phyloP scores from a whole-genome alignment of 1,140 invertebrate species.

The Drosophila ficusphila region DNA sequence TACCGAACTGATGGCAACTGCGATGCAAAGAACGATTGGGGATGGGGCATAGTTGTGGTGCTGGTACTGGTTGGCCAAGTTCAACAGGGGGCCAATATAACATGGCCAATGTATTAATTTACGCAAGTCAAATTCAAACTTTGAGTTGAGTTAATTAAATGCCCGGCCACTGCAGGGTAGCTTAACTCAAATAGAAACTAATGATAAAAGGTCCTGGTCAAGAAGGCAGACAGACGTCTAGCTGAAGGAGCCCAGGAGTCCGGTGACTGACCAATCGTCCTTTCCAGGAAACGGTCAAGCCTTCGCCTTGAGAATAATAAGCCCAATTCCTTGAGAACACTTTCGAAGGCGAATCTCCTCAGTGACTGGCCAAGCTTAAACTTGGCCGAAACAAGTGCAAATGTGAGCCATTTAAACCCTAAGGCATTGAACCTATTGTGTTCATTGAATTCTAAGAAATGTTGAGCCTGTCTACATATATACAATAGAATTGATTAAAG shows the following conservation, averaged over 20 bases:
- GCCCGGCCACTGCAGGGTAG: slow-evolving; percentile 25
- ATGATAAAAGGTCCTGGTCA: slow-evolving; percentile 32
- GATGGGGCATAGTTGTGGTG: slow-evolving; percentile 60
- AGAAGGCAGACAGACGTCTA: slow-evolving; percentile 9
- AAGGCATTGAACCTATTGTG: slow-evolving; percentile 13
- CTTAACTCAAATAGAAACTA: slow-evolving; percentile 68
- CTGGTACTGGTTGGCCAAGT: slow-evolving; percentile 20
- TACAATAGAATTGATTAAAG: slow-evolving; percentile 6
- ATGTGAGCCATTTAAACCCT: slow-evolving; percentile 19
- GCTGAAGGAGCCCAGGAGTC: neutral
- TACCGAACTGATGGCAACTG: slow-evolving; percentile 13
- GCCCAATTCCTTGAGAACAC: slow-evolving; percentile 28
- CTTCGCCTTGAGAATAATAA: slow-evolving; percentile 18
- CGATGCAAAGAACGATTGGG: neutral
- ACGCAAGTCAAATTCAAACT: slow-evolving; percentile 54
- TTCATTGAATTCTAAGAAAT: slow-evolving; percentile 17
- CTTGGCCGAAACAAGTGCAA: slow-evolving; percentile 22
- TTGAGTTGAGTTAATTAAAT: slow-evolving; percentile 73
- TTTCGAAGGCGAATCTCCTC: slow-evolving; percentile 18
- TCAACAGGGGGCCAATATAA: slow-evolving; percentile 64
- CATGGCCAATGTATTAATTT: slow-evolving; percentile 75
- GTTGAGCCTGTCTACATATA: neutral
- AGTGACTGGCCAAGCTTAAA: slow-evolving; percentile 15
- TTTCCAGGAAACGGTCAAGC: slow-evolving; percentile 23
- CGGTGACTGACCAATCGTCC: slow-evolving; percentile 5